phyloP scores from a whole-genome alignment of 1,140 invertebrate genomes.

The Nasonia vitripennis region DNA sequence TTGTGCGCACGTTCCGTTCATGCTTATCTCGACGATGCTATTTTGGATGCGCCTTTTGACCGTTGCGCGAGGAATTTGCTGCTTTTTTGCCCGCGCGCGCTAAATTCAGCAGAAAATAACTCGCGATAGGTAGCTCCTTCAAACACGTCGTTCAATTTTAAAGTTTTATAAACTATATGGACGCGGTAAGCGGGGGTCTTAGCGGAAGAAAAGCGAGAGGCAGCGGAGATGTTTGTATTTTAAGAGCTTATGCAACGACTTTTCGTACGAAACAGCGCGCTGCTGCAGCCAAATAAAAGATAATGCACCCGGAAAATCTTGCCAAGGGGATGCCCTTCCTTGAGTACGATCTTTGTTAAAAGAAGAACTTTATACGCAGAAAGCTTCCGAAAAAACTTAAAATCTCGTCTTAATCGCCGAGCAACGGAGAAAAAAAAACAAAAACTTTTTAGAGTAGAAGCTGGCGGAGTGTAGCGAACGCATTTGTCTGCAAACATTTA shows the following conservation, averaged over 20 bases:
- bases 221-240: background rate
- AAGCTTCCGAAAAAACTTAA: background rate
- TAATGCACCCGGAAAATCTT: constrained; percentile 1
- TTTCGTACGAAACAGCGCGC: background rate
- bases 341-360: background rate
- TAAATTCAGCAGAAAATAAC: background rate
- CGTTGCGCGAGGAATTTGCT: background rate
- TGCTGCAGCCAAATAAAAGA: constrained; percentile 5
- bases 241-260: background rate
- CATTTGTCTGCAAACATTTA: no score
- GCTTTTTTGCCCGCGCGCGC: background rate
- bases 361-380: background rate
- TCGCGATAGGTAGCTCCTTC: background rate
- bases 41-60: background rate
- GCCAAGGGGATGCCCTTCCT: background rate
- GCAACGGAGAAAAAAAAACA: background rate
- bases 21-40: background rate
- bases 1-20: background rate
- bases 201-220: background rate
- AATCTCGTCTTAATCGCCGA: background rate
- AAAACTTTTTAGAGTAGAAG: background rate
- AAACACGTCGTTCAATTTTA: background rate
- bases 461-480: background rate
- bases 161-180: background rate
- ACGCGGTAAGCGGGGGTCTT: background rate